Base-by-base conservation (phyloP, 2,797 vertebrate species). In the Pseudochirops cupreus region DNA sequence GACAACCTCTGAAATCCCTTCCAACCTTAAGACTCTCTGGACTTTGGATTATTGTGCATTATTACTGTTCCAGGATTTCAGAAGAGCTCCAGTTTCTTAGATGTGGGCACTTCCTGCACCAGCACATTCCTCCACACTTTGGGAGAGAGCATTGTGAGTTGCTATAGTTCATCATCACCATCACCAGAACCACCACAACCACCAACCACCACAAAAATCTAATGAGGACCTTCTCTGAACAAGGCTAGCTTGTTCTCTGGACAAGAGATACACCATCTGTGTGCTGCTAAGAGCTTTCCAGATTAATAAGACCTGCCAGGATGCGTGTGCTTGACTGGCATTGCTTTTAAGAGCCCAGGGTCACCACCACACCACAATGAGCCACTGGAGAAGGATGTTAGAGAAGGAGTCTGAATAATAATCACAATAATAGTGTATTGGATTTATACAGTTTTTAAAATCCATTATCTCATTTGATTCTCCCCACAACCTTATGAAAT, bases 381-480 rank as follows among this genome's bases (percentile, higher is more conserved):
- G 39, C 12, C 74, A 87, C 7, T 50, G 74, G 21, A 26, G 10
- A 11, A 46, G 24, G 39, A 87, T 11, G 5, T 26, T 87, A 46
- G 39, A 46, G 39, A 1, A 87, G 21, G 74, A 87, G 28, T 46
- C 24, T 26, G 74, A 82, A 26, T 82, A 82, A 87, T 87, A 26
- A 87, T 87, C 39, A 26, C 39, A 87, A 50, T 50, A 87, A 87
- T 50, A 50, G 21, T 87, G 50, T 87, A 21, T 87, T 46, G 39
- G 39, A 87, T 87, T 50, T 87, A 50, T 50, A 26, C 24, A 87
- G 74, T 10, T 50, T 9, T 87, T 87, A 50, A 87, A 87, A 87
- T 87, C 74, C 74, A 87, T 87, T 87, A 87, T 50, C 39, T 87
- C 24, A 87, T 87, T 87, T 87, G 74, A 87, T 50, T 87, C 74